Conservation (phyloP, 2,797 vertebrate species). For the Tapirus indicus region DNA sequence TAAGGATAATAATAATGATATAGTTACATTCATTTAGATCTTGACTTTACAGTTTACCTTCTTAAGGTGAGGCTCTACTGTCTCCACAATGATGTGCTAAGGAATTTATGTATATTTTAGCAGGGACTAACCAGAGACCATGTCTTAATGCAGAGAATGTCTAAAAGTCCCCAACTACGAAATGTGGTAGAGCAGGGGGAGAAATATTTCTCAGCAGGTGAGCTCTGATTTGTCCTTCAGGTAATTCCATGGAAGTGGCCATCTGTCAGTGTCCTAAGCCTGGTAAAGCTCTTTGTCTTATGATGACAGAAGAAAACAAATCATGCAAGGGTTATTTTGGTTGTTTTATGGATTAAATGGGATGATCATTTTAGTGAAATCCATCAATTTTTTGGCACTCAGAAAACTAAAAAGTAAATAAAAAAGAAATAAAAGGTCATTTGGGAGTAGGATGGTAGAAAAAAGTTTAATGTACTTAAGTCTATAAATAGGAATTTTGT, state of each 20-base stretch:
- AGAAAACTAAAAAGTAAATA: background rate
- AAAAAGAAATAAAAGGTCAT: background rate
- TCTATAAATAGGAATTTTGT: background rate
- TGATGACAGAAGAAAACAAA: background rate
- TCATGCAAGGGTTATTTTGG: background rate
- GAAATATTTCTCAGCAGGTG: background rate
- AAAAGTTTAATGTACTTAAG: background rate
- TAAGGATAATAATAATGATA: background rate
- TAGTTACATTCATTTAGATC: background rate
- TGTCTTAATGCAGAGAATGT: background rate
- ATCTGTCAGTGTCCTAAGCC: too few species aligned
- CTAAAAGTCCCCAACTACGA: background rate
- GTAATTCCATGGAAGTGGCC: background rate
- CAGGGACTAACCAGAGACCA: background rate
- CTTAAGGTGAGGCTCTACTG: background rate
- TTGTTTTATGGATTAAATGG: background rate
- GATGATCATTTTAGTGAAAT: background rate
- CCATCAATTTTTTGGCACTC: background rate
- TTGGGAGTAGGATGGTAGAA: background rate
- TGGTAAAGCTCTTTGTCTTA: background rate
- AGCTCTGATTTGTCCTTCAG: background rate
- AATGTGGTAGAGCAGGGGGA: background rate
- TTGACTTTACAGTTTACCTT: background rate
- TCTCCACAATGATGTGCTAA: background rate
- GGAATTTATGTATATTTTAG: background rate